Conservation (phyloP, 2,888 invertebrate species). For the Eristalis tenax region DNA sequence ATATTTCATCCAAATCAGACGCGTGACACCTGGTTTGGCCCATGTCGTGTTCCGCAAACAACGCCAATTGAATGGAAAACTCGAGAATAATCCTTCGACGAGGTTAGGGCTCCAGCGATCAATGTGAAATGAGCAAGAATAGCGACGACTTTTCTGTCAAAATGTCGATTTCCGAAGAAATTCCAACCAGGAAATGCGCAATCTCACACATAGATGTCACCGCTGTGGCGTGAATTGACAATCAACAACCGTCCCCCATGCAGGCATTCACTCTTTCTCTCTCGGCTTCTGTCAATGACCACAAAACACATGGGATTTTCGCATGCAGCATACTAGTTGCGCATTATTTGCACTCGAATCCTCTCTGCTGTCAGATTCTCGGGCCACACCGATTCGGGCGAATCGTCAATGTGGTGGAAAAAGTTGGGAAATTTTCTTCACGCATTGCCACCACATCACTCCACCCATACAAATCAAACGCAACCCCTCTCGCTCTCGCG, state of each 20-base stretch:
- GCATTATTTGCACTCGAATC: conserved; percentile 49
- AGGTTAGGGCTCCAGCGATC: no score
- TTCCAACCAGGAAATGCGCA: background rate
- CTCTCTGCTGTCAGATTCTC: conserved; percentile 11
- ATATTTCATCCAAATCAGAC: no score
- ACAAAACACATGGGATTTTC: conserved; percentile 31
- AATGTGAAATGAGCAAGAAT: no score
- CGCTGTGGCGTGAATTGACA: background rate
- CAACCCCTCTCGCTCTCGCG: conserved; percentile 39
- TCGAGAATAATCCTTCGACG: no score
- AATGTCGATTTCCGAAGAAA: background rate
- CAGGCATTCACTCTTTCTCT: background rate
- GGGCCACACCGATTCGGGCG: background rate
- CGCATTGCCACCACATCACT: conserved; percentile 19
- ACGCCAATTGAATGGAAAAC: no score
- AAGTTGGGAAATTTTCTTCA: conserved; percentile 62
- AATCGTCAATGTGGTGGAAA: background rate
- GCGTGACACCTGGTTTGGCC: no score
- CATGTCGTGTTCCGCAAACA: no score
- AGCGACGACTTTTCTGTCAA: background rate
- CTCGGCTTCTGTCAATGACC: conserved; percentile 12
- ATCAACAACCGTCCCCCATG: background rate
- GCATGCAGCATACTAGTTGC: conserved; percentile 68
- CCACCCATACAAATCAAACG: conserved; percentile 14
- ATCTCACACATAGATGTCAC: background rate